Evolutionary conservation across 2,113 vertebrate species (phyloP), one percentile per base, ranked within the genome.

Genomic region (Trematocara marginatum): DNA sequence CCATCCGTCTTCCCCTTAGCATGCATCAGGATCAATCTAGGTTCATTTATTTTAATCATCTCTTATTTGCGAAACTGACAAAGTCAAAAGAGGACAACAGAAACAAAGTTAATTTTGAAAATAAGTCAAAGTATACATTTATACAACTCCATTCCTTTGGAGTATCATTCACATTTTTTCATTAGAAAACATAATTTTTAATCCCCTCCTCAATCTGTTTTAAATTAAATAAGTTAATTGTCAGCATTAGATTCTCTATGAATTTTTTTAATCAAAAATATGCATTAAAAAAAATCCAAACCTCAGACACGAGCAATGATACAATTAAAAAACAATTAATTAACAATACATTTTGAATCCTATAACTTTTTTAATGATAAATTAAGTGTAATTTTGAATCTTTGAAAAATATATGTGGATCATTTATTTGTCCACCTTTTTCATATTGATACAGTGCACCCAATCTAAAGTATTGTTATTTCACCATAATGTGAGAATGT

Each of bases 11-110:
- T 97, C 92, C 42, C 85, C 85, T 93, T 57, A 90, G 91, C 81
- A 85, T 91, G 89, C 95, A 97, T 96, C 97, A 95, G 95, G 96
- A 97, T 95, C 94, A 96, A 96, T 96, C 96, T 95, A 82, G 92
- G 79, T 93, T 97, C 96, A 86, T 98, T 97, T 97, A 95, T 97
- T 97, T 96, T 96, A 97, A 97, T 95, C 81, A 53, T 92, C 89
- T 94, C 90, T 91, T 97, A 95, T 97, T 97, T 97, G 64, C 88
- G 88, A 94, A 95, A 95, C 92, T 94, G 91, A 84, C 93, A 96
- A 96, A 96, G 95, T 96, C 95, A 95, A 87, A 89, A 78, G 91
- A 96, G 94, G 95, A 94, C 95, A 88, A 92, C 16, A 80, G 90
- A 90, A 95, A 95, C 90, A 92, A 91, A 88, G 82, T 91, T 86